Conservation (phyloP, 2,888 invertebrate genomes). For the Caenorhabditis becei region DNA sequence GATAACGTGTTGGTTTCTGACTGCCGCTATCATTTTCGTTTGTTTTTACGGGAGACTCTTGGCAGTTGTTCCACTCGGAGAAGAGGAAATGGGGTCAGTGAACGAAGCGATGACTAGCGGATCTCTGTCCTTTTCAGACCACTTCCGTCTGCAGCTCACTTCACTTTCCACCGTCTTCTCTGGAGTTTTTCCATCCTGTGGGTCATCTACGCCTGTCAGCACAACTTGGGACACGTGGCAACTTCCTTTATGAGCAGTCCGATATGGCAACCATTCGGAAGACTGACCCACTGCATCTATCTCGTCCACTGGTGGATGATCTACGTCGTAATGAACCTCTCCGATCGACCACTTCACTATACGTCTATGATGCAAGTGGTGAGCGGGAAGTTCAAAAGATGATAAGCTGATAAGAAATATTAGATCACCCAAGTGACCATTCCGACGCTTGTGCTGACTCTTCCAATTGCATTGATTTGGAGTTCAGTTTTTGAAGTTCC, state of each 20-base stretch:
- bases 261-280: conserved; percentile 87
- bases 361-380: conserved; percentile 23
- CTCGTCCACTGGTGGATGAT: conserved; percentile 83
- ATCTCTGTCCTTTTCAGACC: neutral
- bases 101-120: neutral
- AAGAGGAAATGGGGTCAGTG: conserved; percentile 1
- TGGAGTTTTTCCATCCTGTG: conserved; percentile 82
- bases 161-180: conserved; percentile 74
- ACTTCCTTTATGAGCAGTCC: conserved; percentile 66
- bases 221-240: conserved; percentile 82
- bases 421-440: conserved; percentile 40
- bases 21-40: neutral
- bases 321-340: conserved; percentile 43
- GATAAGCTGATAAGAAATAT: conserved; percentile 1
- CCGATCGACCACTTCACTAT: conserved; percentile 40
- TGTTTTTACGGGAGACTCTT: conserved; percentile 29
- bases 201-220: conserved; percentile 83
- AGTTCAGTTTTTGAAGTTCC: conserved; percentile 61
- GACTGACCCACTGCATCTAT: conserved; percentile 94
- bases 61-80: conserved; percentile 18
- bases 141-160: conserved; percentile 29
- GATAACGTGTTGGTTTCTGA: conserved; percentile 11
- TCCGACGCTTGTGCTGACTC: conserved; percentile 34
- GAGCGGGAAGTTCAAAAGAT: neutral
- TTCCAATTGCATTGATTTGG: conserved; percentile 57